These are phyloP conservation scores for Caenorhabditis inopinata DNA, from an alignment of 1,140 invertebrate species.

Conservation along the genomic window DNA sequence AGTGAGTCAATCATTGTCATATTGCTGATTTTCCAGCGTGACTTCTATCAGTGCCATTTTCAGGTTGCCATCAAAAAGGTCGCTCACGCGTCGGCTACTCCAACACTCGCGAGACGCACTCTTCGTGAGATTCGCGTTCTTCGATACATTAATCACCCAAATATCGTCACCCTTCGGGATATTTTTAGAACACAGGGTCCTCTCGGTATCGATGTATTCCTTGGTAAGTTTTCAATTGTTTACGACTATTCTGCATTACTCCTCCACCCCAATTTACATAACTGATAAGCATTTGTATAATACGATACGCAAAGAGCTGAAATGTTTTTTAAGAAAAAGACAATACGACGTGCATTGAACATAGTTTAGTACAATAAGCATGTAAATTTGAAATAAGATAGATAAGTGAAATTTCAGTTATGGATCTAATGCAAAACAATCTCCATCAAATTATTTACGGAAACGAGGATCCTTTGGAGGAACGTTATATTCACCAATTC, in stretches of 20 bases:
- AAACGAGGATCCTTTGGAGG: constrained; percentile 68
- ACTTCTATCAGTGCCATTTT: background rate
- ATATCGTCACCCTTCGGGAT: constrained; percentile 69
- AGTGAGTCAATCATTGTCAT: background rate
- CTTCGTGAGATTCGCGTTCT: constrained; percentile 70
- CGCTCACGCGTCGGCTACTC: constrained; percentile 64
- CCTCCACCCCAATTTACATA: no score
- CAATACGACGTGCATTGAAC: background rate
- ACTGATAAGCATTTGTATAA: constrained; percentile 4
- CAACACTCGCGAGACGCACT: constrained; percentile 68
- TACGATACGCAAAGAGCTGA: background rate
- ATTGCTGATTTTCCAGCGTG: background rate
- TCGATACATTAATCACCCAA: constrained; percentile 69
- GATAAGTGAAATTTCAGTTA: constrained; percentile 56
- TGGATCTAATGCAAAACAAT: constrained; percentile 70
- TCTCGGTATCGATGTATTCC: constrained; percentile 68
- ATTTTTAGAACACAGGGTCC: constrained; percentile 65
- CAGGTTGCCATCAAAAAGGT: constrained; percentile 70
- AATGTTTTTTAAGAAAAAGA: background rate
- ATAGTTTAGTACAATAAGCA: no score
- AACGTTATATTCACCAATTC: constrained; percentile 67
- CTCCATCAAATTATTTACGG: constrained; percentile 70
- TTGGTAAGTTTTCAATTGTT: constrained; percentile 50
- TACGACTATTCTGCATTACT: background rate
- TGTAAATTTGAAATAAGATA: no score